Percentiles rank a stretch among this genome's conserved stretches.
Conservation (phyloP, 2,888 invertebrate genomes). For the Chrysina gloriosa region DNA sequence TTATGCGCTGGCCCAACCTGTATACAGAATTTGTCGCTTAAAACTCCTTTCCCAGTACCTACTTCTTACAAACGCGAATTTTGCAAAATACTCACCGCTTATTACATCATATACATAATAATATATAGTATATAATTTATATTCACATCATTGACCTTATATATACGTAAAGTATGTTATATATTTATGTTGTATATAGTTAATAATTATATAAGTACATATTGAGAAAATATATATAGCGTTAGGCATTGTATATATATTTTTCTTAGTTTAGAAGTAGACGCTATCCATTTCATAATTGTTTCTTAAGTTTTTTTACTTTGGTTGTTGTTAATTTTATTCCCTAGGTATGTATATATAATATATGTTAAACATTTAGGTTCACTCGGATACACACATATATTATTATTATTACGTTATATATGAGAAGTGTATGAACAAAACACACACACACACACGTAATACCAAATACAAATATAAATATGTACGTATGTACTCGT, state of each 20-base stretch:
- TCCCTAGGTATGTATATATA: no score
- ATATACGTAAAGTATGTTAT: background rate
- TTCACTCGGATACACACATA: background rate
- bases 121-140: constrained; percentile 4
- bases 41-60: no score
- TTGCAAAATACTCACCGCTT: no score
- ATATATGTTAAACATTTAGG: background rate
- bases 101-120: background rate
- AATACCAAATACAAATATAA: constrained; percentile 1
- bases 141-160: background rate
- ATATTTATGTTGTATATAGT: background rate
- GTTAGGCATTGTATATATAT: constrained; percentile 32
- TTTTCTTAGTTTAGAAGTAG: constrained; percentile 42
- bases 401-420: background rate
- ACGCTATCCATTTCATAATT: constrained; percentile 39
- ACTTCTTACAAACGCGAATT: no score
- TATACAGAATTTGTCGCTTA: no score
- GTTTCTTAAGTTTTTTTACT: constrained; percentile 21
- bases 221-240: constrained; percentile 41
- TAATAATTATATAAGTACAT: constrained; percentile 31
- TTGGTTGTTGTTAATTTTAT: no score
- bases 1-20: no score
- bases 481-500: background rate
- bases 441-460: background rate
- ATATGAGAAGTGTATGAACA: background rate